These are phyloP conservation scores for Toxostoma redivivum DNA, from an alignment of 2,113 vertebrate species.

Conservation along the genomic window DNA sequence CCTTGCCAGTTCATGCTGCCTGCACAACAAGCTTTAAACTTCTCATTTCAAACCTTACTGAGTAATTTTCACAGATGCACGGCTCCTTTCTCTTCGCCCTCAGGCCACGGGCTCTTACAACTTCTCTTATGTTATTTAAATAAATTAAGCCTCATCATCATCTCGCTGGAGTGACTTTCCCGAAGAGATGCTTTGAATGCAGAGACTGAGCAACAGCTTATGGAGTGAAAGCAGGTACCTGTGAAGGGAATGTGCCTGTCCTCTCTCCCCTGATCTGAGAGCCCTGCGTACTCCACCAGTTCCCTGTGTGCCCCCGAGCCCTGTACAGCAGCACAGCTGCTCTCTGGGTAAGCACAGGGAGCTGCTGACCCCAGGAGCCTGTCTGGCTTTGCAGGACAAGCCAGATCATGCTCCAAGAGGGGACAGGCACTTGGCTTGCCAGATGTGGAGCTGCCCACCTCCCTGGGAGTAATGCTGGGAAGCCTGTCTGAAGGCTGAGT, in stretches of 20 bases:
- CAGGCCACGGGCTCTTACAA: not conserved
- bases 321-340: not conserved
- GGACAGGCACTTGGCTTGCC: not conserved
- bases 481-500: not conserved
- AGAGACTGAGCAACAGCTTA: not conserved
- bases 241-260: not conserved
- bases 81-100: not conserved
- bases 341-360: not conserved
- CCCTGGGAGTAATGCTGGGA: rapidly evolving
- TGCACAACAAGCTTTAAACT: not conserved
- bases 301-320: not conserved
- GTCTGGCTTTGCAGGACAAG: not conserved
- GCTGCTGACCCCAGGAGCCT: not conserved
- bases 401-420: not conserved
- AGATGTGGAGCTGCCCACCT: rapidly evolving
- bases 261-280: not conserved
- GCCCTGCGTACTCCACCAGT: rapidly evolving
- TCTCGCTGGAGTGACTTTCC: not conserved
- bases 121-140: not conserved
- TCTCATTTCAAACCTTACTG: conserved; percentile 6
- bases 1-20: not conserved
- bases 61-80: not conserved
- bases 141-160: not conserved
- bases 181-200: not conserved
- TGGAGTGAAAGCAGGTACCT: not conserved